Percentiles rank a stretch among this genome's conserved stretches.
phyloP scores from a whole-genome alignment of 2,888 invertebrate species.

The Drosophila demipolita region DNA sequence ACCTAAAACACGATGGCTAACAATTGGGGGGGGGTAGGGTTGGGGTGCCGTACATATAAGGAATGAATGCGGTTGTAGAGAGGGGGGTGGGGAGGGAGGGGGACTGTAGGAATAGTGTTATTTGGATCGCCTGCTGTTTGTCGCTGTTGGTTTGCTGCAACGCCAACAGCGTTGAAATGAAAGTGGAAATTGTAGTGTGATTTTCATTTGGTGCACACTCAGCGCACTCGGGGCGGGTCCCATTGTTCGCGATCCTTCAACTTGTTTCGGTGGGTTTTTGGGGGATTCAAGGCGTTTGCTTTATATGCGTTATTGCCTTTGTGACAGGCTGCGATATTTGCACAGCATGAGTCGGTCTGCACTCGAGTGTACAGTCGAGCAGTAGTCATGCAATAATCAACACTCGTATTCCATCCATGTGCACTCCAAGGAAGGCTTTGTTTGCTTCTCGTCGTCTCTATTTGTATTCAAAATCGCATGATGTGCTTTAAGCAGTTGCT shows the following conservation, averaged over 20 bases:
- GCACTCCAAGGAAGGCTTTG: not conserved
- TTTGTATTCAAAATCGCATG: not conserved
- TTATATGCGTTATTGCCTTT: conserved; percentile 5
- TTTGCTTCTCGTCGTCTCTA: not conserved
- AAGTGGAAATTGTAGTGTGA: conserved; percentile 33
- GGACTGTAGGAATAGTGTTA: not conserved
- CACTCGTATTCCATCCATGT: not conserved
- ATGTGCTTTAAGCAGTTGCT: not conserved
- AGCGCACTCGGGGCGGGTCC: not conserved
- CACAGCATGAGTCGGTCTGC: conserved; percentile 1
- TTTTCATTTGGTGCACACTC: conserved; percentile 26
- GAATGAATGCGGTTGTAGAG: too few species aligned
- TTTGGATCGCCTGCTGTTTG: conserved; percentile 23
- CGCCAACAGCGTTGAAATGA: conserved; percentile 25
- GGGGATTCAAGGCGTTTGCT: not conserved
- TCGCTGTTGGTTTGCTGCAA: conserved; percentile 9
- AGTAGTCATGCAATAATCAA: not conserved
- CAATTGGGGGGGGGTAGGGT: not conserved
- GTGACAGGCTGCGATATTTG: conserved; percentile 7
- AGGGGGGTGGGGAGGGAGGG: not conserved
- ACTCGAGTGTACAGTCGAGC: not conserved
- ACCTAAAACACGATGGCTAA: not conserved
- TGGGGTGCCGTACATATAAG: not conserved
- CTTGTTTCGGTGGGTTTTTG: not conserved
- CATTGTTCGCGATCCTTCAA: not conserved